Evolutionary conservation across 2,888 invertebrate species (phyloP), one percentile per base, ranked within the genome.

Genomic region (Hermaeophaga mercurialis): DNA sequence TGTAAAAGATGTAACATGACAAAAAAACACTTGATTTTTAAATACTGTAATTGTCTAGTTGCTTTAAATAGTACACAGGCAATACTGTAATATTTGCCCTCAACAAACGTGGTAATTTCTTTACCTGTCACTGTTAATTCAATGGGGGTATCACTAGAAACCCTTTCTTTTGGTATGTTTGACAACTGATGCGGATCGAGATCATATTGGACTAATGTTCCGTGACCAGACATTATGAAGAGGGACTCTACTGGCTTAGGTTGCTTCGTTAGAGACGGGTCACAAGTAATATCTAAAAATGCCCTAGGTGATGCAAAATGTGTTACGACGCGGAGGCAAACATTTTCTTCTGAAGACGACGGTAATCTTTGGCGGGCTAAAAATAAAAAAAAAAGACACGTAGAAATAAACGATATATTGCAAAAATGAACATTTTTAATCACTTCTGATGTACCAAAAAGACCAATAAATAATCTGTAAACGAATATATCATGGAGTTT

Each of bases 211-310:
- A 94, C 84, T 64, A 97, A 83, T 52, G 86, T 86, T 18, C 96
- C 96, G 71, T 90, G 88, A 69, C 91, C 91, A 39, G 93, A 90
- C 86, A 95, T 89, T 15, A 96, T 85, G 76, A 92, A 96, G 7
- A 96, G 80, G n/a, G 94, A 90, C 72, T 94, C 91, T 12, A 89
- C 85, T 9, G 88, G 82, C 69, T 85, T 84, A 6, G 79, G 76
- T 45, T 78, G 76, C 64, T 74, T 77, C 49, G 65, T 70, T 18
- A 67, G 24, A 45, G 66, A 17, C 1, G 67, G 59, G 12, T 73
- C 70, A 11, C 69, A 66, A 1, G 67, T 45, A 8, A 66, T 65
- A 26, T 76, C 75, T 48, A 90, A 81, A 87, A 89, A 89, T 8
- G 89, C 87, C 45, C 90, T 79, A 0, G 89, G 84, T 15, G 87